Evolutionary conservation across 2,113 vertebrate species (phyloP).

Genomic region (Lucifuga dentata): DNA sequence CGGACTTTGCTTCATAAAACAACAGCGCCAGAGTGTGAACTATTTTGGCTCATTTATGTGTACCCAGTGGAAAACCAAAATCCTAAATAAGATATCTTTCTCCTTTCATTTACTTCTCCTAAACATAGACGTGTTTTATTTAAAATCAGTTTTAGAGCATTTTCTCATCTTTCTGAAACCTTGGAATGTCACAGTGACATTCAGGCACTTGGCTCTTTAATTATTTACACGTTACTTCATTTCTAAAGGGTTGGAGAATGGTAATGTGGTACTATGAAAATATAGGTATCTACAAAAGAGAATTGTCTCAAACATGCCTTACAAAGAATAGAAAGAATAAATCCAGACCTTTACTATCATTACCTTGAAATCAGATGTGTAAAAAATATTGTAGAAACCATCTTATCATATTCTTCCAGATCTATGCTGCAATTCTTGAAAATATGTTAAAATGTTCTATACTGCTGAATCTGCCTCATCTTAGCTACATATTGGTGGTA

Average conservation of each 20-base stretch:
- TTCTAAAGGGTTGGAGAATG: background rate
- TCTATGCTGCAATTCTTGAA: too few relatives aligned
- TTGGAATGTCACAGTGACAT: slow-evolving; percentile 5
- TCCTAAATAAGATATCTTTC: slow-evolving; percentile 41
- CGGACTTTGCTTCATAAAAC: slow-evolving; percentile 47
- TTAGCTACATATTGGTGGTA: too few relatives aligned
- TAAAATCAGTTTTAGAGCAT: slow-evolving; percentile 24
- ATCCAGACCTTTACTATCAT: too few relatives aligned
- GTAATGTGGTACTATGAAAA: background rate
- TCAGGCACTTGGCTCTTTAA: background rate
- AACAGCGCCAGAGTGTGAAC: slow-evolving; percentile 30
- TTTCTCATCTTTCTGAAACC: background rate
- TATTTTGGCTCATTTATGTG: slow-evolving; percentile 44
- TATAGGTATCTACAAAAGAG: too few relatives aligned
- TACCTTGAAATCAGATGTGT: too few relatives aligned
- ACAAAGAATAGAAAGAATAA: too few relatives aligned
- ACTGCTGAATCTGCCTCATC: too few relatives aligned
- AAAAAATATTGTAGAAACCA: too few relatives aligned
- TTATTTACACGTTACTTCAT: slow-evolving; percentile 11
- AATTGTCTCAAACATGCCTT: too few relatives aligned
- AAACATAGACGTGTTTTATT: slow-evolving; percentile 51
- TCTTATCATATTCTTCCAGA: too few relatives aligned
- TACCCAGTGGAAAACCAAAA: slow-evolving; percentile 37
- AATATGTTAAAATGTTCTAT: too few relatives aligned
- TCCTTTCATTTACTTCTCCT: slow-evolving; percentile 55